Conservation (phyloP, 2,113 vertebrate genomes). For the Carollia perspicillata region DNA sequence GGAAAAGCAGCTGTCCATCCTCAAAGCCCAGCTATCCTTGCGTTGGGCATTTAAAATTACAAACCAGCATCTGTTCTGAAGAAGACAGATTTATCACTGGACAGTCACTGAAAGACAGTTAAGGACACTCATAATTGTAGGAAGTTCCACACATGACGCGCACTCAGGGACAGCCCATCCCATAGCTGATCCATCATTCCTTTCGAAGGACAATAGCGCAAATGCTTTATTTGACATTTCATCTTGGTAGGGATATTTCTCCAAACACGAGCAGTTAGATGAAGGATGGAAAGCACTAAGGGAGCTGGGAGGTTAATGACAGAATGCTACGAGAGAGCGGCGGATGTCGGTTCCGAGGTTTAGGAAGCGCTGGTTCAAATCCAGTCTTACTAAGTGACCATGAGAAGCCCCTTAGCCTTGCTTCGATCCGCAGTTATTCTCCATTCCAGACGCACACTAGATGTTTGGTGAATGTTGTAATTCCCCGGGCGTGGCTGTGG, state of each 20-base stretch:
- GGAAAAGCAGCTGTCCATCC: background rate
- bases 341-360: background rate
- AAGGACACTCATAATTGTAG: background rate
- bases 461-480: background rate
- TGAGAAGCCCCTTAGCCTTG: conserved; percentile 7
- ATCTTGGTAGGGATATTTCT: background rate
- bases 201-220: conserved; percentile 29
- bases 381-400: background rate
- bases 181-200: background rate
- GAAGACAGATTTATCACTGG: background rate
- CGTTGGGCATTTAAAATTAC: conserved; percentile 15
- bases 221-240: background rate
- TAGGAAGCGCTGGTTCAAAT: background rate
- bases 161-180: background rate
- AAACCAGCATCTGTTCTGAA: background rate
- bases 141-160: background rate
- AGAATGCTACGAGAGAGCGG: background rate
- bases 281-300: background rate
- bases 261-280: background rate
- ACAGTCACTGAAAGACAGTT: background rate
- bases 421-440: background rate
- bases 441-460: background rate
- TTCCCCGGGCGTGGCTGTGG: background rate
- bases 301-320: background rate
- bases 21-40: background rate